Evolutionary conservation across 2,888 invertebrate genomes (phyloP), one percentile per base, ranked within the genome.

Genomic region (Microctonus brassicae): DNA sequence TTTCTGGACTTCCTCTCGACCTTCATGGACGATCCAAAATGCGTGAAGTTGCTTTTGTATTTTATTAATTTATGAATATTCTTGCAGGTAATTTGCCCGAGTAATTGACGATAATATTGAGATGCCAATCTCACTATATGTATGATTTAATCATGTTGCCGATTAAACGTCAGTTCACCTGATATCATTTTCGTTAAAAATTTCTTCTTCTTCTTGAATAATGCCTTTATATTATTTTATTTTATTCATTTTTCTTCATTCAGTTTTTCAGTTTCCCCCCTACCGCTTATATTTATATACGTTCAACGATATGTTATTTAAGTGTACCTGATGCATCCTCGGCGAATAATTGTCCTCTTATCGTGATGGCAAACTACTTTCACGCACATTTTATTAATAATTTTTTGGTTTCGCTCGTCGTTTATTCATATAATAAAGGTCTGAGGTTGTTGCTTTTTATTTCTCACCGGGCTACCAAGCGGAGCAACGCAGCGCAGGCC

Each of bases 291-390:
- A n/a, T n/a, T n/a, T n/a, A n/a, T n/a, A n/a, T n/a, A n/a, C n/a
- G 39, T 57, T 29, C 61, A 61, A 66, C 72, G 87, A 86, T 87
- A 87, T 87, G 87, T 87, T 85, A 83, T 80, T 84, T 82, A 83
- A 82, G 83, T 85, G 84, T 85, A 84, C 86, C 86, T 83, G 84
- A 81, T 81, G 81, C 82, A 79, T 79, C 78, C 78, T 77, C 78
- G 81, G 79, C 81, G 80, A 81, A 79, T 64, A 80, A 78, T 77
- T 79, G 39, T 53, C 64, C 34, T 63, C 58, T 74, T 58, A 52
- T 17, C 33, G 42, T 57, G 60, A 36, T 39, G 64, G 67, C 69
- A 69, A 69, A 70, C 63, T 62, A 61, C 72, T 68, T 73, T 72
- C 71, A 58, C 64, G 69, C 68, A 53, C 47, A 17, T 52, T 55